Evolutionary conservation across 1,140 invertebrate species (phyloP).

Genomic region (Tribolium castaneum): DNA sequence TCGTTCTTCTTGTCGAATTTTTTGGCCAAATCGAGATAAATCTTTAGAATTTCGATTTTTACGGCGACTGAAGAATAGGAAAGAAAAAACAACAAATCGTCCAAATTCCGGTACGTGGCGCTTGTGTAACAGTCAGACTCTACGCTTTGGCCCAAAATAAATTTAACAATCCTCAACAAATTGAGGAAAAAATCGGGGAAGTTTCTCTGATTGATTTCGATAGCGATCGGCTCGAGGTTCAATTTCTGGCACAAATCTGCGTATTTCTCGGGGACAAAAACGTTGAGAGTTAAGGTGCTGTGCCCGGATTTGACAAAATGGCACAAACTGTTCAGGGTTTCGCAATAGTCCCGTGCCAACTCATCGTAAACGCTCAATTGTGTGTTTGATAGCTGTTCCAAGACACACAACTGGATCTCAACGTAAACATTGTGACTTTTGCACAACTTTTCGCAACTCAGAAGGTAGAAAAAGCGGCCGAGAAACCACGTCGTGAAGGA

Average conservation of each 20-base stretch:
- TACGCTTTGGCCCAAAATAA: conserved; percentile 54
- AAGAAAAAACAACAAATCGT: conserved; percentile 55
- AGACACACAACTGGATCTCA: conserved; percentile 67
- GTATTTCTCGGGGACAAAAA: conserved; percentile 64
- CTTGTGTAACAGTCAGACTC: conserved; percentile 49
- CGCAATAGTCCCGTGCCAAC: conserved; percentile 65
- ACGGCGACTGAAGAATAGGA: conserved; percentile 42
- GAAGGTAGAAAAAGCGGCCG: conserved; percentile 69
- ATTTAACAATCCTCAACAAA: conserved; percentile 55
- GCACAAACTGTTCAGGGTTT: conserved; percentile 62
- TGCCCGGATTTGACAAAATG: conserved; percentile 61
- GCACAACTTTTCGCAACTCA: conserved; percentile 65
- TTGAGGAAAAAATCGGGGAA: conserved; percentile 52
- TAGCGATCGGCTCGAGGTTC: conserved; percentile 64
- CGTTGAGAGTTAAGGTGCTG: conserved; percentile 57
- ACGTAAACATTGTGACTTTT: conserved; percentile 66
- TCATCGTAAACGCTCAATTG: conserved; percentile 65
- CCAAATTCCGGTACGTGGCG: conserved; percentile 41
- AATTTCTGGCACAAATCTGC: conserved; percentile 64
- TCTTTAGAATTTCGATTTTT: conserved; percentile 53
- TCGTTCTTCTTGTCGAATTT: conserved; percentile 41
- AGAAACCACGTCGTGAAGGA: conserved; percentile 70
- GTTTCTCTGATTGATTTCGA: conserved; percentile 51
- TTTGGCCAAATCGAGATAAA: conserved; percentile 52
- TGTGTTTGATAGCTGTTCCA: conserved; percentile 66